Base-by-base conservation (phyloP, 1,140 invertebrate species). In the Drosophila bocqueti region DNA sequence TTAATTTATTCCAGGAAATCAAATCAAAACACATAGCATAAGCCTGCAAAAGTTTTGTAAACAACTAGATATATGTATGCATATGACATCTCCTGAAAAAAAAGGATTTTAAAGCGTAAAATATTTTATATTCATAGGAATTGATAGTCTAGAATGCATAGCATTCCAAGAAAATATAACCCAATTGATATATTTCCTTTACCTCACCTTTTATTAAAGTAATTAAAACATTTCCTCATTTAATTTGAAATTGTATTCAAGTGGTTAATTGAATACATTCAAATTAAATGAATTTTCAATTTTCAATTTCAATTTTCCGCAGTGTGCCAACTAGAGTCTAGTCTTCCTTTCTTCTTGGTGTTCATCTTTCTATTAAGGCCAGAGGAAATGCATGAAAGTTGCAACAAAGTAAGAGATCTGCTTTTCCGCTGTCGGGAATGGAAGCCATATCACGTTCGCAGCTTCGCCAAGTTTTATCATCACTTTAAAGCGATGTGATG, bases 331-430 rank as follows among this genome's bases (percentile, higher is more conserved):
- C 43, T 65, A 24, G 21, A 65, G 81, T n/a, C n/a, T n/a, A n/a
- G 55, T 58, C 52, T 5, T 50, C 18, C n/a, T 9, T 15, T 3
- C 43, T 21, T 45, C 11, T 4, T 45, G 13, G 18, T 13, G 8
- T 52, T 50, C 21, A 24, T 40, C 47, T 42, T 29, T 24, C 42
- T 31, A 42, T 21, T 24, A 26, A 49, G 46, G 24, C 45, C 60
- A 36, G 34, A 38, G 52, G 18, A 79, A 78, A 63, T 79, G 76
- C 55, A 58, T 50, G 43, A 77, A 82, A 73, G 42, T 67, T 66
- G 71, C 78, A 81, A 61, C 79, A 81, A 64, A 71, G 79, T 71
- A n/a, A 24, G 62, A 54, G 57, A 54, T 60, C 47, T 42, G 47
- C 38, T 38, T 50, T 29, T 21, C 36, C 64, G 21, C 43, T 31